phyloP scores from a whole-genome alignment of 1,140 invertebrate genomes.

The Oryctes rhinoceros region DNA sequence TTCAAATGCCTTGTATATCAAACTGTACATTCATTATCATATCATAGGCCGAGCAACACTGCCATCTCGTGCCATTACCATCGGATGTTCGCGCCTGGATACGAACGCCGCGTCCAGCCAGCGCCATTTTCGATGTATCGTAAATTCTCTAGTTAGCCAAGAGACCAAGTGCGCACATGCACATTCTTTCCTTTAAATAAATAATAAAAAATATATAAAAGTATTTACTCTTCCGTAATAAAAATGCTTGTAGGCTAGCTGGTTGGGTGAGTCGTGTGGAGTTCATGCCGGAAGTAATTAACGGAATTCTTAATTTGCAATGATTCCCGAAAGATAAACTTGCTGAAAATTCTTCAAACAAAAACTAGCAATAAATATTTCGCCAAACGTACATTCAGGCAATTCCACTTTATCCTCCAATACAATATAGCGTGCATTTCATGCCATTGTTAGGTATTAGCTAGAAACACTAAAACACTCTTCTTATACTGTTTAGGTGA shows the following conservation, averaged over 20 bases:
- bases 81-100: conserved; percentile 41
- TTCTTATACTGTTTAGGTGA: too few species aligned
- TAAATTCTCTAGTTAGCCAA: conserved; percentile 43
- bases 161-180: conserved; percentile 49
- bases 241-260: conserved; percentile 42
- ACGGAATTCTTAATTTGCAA: conserved; percentile 21
- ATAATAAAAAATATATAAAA: conserved; percentile 12
- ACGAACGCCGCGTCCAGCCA: conserved; percentile 46
- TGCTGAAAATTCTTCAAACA: neutral
- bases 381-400: neutral
- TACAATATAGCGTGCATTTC: neutral
- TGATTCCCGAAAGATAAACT: neutral
- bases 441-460: too few species aligned
- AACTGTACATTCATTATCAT: conserved; percentile 56
- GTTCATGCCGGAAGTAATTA: conserved; percentile 28
- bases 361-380: conserved; percentile 16
- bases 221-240: conserved; percentile 48
- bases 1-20: conserved; percentile 57
- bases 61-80: conserved; percentile 58
- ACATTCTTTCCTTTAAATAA: conserved; percentile 44
- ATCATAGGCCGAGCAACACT: conserved; percentile 57
- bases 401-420: neutral
- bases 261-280: conserved; percentile 41
- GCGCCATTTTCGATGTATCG: conserved; percentile 43
- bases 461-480: too few species aligned